Percentiles rank a stretch among this genome's conserved stretches.
phyloP scores from a whole-genome alignment of 2,113 vertebrate species.

The Centropus bengalensis region DNA sequence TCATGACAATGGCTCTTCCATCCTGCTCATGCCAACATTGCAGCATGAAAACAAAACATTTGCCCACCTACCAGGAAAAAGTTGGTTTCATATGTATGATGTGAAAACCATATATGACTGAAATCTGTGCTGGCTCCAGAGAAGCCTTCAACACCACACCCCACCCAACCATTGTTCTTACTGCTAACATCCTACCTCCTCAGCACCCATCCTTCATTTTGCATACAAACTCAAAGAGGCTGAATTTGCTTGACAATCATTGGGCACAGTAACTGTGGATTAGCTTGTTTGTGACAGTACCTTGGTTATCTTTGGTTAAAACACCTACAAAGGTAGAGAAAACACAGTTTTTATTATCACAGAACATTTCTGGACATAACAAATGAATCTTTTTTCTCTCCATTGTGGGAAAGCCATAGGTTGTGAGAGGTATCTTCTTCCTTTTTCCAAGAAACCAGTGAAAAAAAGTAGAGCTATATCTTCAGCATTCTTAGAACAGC shows the following conservation, averaged over 20 bases:
- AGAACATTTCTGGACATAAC: not conserved
- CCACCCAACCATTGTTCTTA: accelerated
- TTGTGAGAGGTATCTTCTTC: not conserved
- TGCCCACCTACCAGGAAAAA: not conserved
- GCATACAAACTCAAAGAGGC: not conserved
- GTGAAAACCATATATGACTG: not conserved
- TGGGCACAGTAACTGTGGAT: not conserved
- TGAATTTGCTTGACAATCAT: too few relatives aligned
- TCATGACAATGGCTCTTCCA: accelerated
- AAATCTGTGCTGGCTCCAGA: too few relatives aligned
- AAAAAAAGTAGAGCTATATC: not conserved
- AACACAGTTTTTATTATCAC: not conserved
- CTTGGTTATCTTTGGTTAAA: not conserved
- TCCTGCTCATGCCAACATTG: not conserved
- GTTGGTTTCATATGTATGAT: accelerated
- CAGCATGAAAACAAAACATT: not conserved
- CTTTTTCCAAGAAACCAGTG: not conserved
- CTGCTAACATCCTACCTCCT: not conserved
- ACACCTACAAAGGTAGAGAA: not conserved
- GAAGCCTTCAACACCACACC: accelerated
- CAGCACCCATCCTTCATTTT: accelerated
- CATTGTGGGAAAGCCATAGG: not conserved
- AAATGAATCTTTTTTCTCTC: not conserved
- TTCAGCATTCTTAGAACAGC: not conserved
- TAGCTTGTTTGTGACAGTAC: not conserved